A percentile compares a stretch with the other conserved stretches of the same genome.
Conservation (phyloP, 2,888 invertebrate genomes). For the Pandemis cinnamomeana region DNA sequence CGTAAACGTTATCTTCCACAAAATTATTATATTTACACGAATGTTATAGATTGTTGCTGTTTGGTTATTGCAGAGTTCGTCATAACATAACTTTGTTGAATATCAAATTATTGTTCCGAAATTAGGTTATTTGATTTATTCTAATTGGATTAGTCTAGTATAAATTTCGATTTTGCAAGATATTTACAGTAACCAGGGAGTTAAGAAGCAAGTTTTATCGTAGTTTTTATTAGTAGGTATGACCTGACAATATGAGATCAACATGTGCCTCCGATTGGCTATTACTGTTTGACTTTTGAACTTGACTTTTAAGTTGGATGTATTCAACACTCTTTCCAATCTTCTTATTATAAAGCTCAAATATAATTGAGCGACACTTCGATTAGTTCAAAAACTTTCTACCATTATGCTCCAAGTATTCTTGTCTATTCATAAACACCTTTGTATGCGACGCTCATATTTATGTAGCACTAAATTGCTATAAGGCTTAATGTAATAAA, state of each 20-base stretch:
- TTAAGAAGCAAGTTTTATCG: neutral
- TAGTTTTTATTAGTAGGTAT: neutral
- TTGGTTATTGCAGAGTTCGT: slow-evolving; percentile 34
- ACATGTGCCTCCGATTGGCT: neutral
- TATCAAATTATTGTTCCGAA: slow-evolving; percentile 42
- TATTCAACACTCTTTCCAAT: neutral
- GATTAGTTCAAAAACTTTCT: slow-evolving; percentile 50
- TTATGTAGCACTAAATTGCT: slow-evolving; percentile 75
- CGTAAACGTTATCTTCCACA: slow-evolving; percentile 23
- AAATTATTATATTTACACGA: slow-evolving; percentile 15
- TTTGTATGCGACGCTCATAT: slow-evolving; percentile 69
- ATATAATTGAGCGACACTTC: slow-evolving; percentile 9
- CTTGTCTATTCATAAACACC: slow-evolving; percentile 27
- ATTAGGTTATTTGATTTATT: slow-evolving; percentile 46
- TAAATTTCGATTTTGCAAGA: neutral
- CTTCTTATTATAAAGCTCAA: neutral
- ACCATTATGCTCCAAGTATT: slow-evolving; percentile 44
- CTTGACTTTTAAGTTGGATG: slow-evolving; percentile 1
- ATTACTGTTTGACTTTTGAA: neutral
- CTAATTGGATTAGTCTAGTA: slow-evolving; percentile 36
- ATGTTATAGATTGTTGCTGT: slow-evolving; percentile 27
- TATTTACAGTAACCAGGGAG: neutral
- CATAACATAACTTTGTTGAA: slow-evolving; percentile 25
- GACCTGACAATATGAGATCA: neutral
- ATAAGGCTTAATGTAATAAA: slow-evolving; percentile 79